A percentile compares a stretch with the other conserved stretches of the same genome.
Evolutionary conservation across 2,888 invertebrate genomes (phyloP).

Genomic region (Microplitis deprimator): DNA sequence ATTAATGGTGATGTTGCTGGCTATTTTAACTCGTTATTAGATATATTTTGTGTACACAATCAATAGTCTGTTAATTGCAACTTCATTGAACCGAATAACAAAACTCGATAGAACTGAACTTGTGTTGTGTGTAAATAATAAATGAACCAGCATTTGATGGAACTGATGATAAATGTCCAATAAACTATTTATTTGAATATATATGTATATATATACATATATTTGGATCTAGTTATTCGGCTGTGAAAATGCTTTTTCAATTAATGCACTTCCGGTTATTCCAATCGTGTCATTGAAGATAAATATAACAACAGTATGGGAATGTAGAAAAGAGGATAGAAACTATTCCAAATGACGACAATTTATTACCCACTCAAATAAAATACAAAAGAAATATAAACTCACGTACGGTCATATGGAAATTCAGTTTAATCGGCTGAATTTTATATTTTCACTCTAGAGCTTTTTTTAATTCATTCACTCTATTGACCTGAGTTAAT

Average conservation of each 20-base stretch:
- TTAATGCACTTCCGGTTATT: slow-evolving; percentile 67
- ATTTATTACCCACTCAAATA: background rate
- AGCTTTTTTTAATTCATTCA: background rate
- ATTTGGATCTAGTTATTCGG: slow-evolving; percentile 3
- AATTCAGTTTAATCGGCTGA: background rate
- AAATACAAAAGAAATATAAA: background rate
- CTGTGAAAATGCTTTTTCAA: slow-evolving; percentile 61
- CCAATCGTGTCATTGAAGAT: slow-evolving; percentile 49
- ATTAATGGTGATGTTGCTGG: background rate
- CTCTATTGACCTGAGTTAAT: background rate
- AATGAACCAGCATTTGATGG: slow-evolving; percentile 59
- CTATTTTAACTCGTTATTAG: background rate
- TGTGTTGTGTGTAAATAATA: slow-evolving; percentile 64
- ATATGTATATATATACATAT: slow-evolving; percentile 31
- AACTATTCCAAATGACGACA: background rate
- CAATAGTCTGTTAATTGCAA: slow-evolving; percentile 63
- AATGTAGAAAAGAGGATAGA: background rate
- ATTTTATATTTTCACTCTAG: background rate
- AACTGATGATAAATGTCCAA: slow-evolving; percentile 57
- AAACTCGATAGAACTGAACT: slow-evolving; percentile 56
- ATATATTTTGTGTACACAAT: slow-evolving; percentile 40
- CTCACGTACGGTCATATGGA: background rate
- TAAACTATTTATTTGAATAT: slow-evolving; percentile 8
- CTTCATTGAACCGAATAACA: slow-evolving; percentile 53
- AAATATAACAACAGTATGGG: background rate